These are phyloP conservation scores for Encarsia formosa DNA, from an alignment of 2,888 invertebrate genomes.

Conservation along the genomic window DNA sequence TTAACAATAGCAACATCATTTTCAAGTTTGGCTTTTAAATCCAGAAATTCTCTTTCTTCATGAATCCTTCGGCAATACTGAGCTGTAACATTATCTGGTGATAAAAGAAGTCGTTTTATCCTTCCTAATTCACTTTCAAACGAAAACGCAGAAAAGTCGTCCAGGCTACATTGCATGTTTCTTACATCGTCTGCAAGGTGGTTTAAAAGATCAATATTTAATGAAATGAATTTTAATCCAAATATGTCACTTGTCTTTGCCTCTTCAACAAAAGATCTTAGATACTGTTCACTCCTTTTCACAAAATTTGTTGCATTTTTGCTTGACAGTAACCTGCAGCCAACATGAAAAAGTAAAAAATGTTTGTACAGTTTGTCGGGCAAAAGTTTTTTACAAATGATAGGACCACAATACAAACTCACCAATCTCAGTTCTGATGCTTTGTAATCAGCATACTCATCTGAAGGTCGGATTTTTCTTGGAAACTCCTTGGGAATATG, in stretches of 20 bases:
- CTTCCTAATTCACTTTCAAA: slow-evolving; percentile 10
- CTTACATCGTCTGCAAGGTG: slow-evolving; percentile 9
- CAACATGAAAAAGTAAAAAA: not conserved
- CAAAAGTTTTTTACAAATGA: not conserved
- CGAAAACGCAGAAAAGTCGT: slow-evolving; percentile 1
- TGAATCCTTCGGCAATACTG: slow-evolving; percentile 11
- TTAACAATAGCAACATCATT: not conserved
- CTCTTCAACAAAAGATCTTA: not conserved
- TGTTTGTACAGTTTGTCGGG: not conserved
- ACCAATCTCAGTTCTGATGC: slow-evolving; percentile 4
- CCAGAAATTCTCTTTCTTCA: not conserved
- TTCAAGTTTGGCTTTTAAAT: not conserved
- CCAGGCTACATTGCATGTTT: not conserved
- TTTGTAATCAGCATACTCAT: not conserved
- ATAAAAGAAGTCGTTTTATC: slow-evolving; percentile 3
- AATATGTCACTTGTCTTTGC: not conserved
- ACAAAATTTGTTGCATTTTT: not conserved
- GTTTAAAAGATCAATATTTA: slow-evolving; percentile 5
- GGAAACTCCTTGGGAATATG: slow-evolving; percentile 1
- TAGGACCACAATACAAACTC: not conserved
- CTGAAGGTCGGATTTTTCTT: not conserved
- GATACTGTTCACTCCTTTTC: not conserved
- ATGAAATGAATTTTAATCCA: not conserved
- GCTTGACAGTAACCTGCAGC: not conserved
- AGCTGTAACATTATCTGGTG: not conserved